Base-by-base conservation (phyloP, 1,140 invertebrate species). In the Bombus picipes region DNA sequence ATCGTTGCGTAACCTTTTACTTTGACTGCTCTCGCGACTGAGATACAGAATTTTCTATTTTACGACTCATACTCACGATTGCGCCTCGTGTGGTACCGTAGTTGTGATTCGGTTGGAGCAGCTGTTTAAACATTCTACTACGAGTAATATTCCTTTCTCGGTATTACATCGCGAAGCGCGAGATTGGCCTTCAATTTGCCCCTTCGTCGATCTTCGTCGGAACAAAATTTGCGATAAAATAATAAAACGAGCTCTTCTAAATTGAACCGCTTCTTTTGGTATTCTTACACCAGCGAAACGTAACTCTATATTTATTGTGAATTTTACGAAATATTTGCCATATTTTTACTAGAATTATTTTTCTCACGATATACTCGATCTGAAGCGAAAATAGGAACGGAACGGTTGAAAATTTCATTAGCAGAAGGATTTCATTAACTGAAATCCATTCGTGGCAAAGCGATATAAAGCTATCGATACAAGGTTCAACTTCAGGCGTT, bases 61-160 rank as follows among this genome's bases (percentile, higher is more conserved):
- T 68, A 22, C 34, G 5, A 25, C 10, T 73, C n/a, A 1, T 41
- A 65, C 75, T 70, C 47, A 79, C 82, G 32, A 25, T 3, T 37
- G 41, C 25, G 5, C 2, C 0, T 37, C 39, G 1, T 1, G 76
- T 4, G 6, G 43, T 18, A 1, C 18, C 15, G 15, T 34, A 53
- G 0, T 6, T 15, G 47, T 34, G 32, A 25, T 28, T 71, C 82
- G 82, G n/a, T 57, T 65, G 74, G 18, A 47, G 47, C 62, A 80
- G 41, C 18, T 47, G 76, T 25, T 72, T 79, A 47, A 85, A 80
- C 83, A 85, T 85, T 47, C 5, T 72, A 37, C 15, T 72, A 37
- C 9, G 4, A 10, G 32, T 13, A 39, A 72, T 68, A 59, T 47
- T 84, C 53, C 39, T 43, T 59, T 10, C n/a, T 34, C 1, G 9